Base-by-base conservation (phyloP, 2,113 vertebrate species). In the Ranitomeya variabilis region DNA sequence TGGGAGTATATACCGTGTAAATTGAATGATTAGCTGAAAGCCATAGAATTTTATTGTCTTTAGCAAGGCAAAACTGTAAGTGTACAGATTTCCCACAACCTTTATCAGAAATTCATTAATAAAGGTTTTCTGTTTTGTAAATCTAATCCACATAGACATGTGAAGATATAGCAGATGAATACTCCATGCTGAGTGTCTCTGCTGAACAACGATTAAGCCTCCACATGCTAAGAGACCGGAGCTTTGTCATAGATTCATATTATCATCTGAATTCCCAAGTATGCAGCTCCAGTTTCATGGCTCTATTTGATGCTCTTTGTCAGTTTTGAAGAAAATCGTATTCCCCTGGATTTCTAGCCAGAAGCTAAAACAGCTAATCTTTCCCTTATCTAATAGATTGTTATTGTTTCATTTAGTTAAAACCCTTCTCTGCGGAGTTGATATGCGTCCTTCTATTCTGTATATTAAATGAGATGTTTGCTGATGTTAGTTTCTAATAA, bases 341-440 rank as follows among this genome's bases (percentile, higher is more conserved):
- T 71, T 84, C 82, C 81, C 82, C 45, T 55, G 67, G 82, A 71
- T 84, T 84, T 84, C 51, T 84, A 84, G 82, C 82, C 82, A 84
- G 82, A 84, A 84, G 82, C 64, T 54, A 84, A 84, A 69, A 84
- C 66, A 55, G 82, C 82, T 84, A 84, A 84, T 84, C 82, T 84
- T 84, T 55, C 51, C 64, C 82, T 84, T 84, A 84, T 84, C 82
- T 84, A 69, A 84, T 71, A 84, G 64, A 84, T 55, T 69, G 64
- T 71, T 84, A 84, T 84, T 84, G 82, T 84, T 84, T 69, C 82
- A 71, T 84, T 84, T 84, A 84, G 60, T 84, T 71, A 84, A 84
- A 26, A 84, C 64, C 51, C 64, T 62, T 84, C 82, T 84, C 82
- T 69, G 82, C 23, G 45, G 82, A 85, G 18, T 45, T 59, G 54